Evolutionary conservation across 2,797 vertebrate species (phyloP).

Genomic region (Phataginus tricuspis): DNA sequence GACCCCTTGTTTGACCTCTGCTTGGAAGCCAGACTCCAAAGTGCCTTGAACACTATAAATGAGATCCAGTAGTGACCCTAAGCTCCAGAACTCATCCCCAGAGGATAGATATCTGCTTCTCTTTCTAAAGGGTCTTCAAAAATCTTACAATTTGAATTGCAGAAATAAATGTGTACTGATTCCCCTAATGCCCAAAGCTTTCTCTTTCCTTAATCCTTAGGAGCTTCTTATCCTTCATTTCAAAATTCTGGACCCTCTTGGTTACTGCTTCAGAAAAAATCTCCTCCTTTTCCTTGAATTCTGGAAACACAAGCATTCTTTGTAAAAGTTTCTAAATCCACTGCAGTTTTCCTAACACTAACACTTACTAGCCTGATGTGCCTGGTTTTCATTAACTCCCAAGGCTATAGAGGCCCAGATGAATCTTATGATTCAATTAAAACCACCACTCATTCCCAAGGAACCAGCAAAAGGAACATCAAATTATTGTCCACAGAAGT

Average conservation of each 20-base stretch:
- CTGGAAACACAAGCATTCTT: constrained; percentile 27
- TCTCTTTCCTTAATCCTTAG: not conserved
- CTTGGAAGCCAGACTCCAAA: not conserved
- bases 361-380: not conserved
- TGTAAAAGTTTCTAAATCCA: not conserved
- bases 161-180: not conserved
- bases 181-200: not conserved
- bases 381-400: constrained; percentile 21
- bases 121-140: not conserved
- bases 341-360: not conserved
- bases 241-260: not conserved
- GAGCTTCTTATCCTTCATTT: not conserved
- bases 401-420: not conserved
- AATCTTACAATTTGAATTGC: not conserved
- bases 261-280: constrained; percentile 1
- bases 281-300: not conserved
- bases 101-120: not conserved
- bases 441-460: constrained; percentile 37
- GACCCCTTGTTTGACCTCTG: not conserved
- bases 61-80: not conserved
- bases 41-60: not conserved
- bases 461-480: constrained; percentile 21
- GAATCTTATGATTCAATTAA: constrained; percentile 35
- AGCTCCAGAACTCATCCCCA: not conserved
- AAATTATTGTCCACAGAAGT: not conserved